These are phyloP conservation scores for Aulostomus chinensis DNA, from an alignment of 2,797 vertebrate species.

Conservation along the genomic window DNA sequence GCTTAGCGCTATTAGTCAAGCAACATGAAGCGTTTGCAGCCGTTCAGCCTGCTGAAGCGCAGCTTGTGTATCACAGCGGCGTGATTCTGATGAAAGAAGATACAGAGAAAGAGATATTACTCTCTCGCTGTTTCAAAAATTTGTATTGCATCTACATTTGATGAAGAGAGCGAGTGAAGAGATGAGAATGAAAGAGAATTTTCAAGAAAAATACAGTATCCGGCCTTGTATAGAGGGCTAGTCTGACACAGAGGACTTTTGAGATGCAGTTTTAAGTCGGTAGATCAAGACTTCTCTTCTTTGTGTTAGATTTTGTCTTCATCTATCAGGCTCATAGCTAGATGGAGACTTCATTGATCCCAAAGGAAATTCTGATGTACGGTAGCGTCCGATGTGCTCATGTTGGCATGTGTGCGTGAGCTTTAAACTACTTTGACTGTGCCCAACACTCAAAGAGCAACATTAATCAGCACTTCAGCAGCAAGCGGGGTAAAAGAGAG, in stretches of 20 bases:
- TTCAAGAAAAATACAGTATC: conserved; percentile 41
- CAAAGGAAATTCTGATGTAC: too few relatives aligned
- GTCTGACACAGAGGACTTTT: too few relatives aligned
- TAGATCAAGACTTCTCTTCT: conserved; percentile 35
- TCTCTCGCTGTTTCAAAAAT: conserved; percentile 28
- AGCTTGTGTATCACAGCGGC: conserved; percentile 44
- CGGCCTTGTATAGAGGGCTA: conserved; percentile 23
- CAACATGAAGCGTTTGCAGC: conserved; percentile 58
- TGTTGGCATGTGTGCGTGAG: conserved; percentile 24
- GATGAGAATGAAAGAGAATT: conserved; percentile 48
- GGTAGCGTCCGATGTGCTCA: too few relatives aligned
- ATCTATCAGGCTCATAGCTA: too few relatives aligned
- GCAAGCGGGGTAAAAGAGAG: conserved; percentile 65
- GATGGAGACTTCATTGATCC: too few relatives aligned
- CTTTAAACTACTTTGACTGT: conserved; percentile 54
- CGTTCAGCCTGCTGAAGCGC: conserved; percentile 35
- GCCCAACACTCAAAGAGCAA: conserved; percentile 57
- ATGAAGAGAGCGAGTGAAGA: conserved; percentile 26
- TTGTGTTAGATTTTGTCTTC: too few relatives aligned
- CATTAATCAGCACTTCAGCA: conserved; percentile 72
- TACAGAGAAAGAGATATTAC: conserved; percentile 23
- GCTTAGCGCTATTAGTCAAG: conserved; percentile 67
- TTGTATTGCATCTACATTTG: conserved; percentile 36
- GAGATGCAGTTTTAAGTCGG: conserved; percentile 36
- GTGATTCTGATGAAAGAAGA: conserved; percentile 46